A percentile compares a stretch with the other conserved stretches of the same genome.
Conservation (phyloP, 2,113 vertebrate genomes). For the Thomomys bottae region DNA sequence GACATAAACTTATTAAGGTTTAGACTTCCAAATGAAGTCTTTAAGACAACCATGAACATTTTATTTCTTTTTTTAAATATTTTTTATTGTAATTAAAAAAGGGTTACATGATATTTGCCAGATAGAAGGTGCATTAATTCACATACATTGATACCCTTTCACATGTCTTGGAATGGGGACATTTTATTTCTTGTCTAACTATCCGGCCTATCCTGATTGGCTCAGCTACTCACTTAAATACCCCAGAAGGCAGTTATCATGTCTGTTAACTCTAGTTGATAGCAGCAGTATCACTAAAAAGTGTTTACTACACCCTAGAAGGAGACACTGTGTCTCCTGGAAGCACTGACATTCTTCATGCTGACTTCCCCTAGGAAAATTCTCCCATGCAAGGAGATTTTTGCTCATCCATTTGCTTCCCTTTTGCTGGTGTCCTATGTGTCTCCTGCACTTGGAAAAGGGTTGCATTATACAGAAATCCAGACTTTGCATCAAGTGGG, state of each 20-base stretch:
- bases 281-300: not conserved
- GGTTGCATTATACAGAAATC: constrained; percentile 76
- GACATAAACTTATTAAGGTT: constrained; percentile 37
- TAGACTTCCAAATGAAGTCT: constrained; percentile 77
- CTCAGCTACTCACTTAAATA: constrained; percentile 73
- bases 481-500: constrained; percentile 67
- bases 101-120: no score
- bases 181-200: constrained; percentile 47
- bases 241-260: constrained; percentile 49
- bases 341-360: constrained; percentile 36
- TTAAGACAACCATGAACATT: constrained; percentile 73
- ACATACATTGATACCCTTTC: no score
- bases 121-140: no score
- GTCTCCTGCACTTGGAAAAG: constrained; percentile 78
- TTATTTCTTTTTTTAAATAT: no score
- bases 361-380: constrained; percentile 51
- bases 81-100: no score
- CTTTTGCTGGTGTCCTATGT: constrained; percentile 71
- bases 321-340: not conserved
- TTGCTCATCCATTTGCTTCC: constrained; percentile 44
- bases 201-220: constrained; percentile 76
- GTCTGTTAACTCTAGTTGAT: not conserved
- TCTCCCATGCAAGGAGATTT: not conserved
- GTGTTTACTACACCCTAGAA: not conserved
- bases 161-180: no score